Base-by-base conservation (phyloP, 2,888 invertebrate genomes). In the Gortyna flavago region DNA sequence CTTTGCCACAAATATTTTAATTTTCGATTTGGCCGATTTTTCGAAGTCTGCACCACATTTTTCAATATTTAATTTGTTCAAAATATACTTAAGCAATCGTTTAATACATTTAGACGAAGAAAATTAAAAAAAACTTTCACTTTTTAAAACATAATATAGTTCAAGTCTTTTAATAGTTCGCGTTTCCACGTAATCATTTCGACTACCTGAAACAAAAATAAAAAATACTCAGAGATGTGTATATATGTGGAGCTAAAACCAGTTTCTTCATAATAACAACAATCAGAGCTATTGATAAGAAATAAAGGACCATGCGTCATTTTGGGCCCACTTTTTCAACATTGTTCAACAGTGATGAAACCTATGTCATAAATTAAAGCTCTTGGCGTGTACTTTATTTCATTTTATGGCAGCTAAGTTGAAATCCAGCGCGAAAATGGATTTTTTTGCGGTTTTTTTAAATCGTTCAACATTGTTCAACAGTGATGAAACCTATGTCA, bases 1-100 rank as follows among this genome's bases (percentile, higher is more conserved):
- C 51, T 79, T 75, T 61, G 68, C 54, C n/a, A 78, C 74, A 71
- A 79, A 75, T 29, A 54, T 8, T 75, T 79, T 66, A 32, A 70
- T 72, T 62, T 48, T 72, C 32, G 62, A 62, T 72, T 62, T 48
- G 71, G 48, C 35, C 71, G 62, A 62, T 35, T 62, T 72, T 61
- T 48, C 48, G 13, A 72, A 72, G 65, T 72, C 54, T 72, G 4
- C 64, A 65, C 54, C 72, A 72, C 0, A 65, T 16, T 72, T 65
- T 41, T 4, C 54, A 72, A 72, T 65, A 8, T 54, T 72, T 54
- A 72, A 65, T 72, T 72, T 72, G 21, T 65, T 35, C 48, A 72
- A 62, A 72, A 48, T 72, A 72, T 61, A 71, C 32, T 72, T 72
- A 62, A 48, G 25, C 11, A 62, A 62, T 2, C 9, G 61, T 62